A percentile compares a stretch with the other conserved stretches of the same genome.
These are phyloP conservation scores for Drosophila imparisetae DNA, from an alignment of 2,888 invertebrate species.

Conservation along the genomic window DNA sequence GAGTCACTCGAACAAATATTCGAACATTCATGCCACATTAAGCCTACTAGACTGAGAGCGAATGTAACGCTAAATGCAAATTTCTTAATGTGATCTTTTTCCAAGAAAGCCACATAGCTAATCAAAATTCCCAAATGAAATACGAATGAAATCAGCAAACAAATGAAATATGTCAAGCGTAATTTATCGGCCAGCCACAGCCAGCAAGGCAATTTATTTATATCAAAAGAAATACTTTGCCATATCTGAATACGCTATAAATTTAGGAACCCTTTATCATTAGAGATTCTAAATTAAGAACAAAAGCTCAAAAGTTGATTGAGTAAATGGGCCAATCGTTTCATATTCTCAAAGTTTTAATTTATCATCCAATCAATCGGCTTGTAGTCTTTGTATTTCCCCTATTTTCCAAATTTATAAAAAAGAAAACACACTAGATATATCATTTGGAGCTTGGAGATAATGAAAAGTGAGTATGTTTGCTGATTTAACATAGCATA, in stretches of 20 bases:
- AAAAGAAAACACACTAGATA: not conserved
- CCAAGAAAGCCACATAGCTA: constrained; percentile 31
- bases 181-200: constrained; percentile 17
- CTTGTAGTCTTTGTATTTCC: not conserved
- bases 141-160: constrained; percentile 3
- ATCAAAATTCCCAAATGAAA: constrained; percentile 29
- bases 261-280: constrained; percentile 24
- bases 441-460: not conserved
- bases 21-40: not conserved
- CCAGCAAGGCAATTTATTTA: constrained; percentile 20
- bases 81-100: constrained; percentile 44
- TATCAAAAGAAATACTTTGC: constrained; percentile 11
- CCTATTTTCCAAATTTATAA: not conserved
- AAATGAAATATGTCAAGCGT: constrained; percentile 34
- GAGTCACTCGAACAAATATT: constrained; percentile 12
- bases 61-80: constrained; percentile 40
- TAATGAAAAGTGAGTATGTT: not conserved
- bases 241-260: constrained; percentile 24
- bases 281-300: constrained; percentile 18
- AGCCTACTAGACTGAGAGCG: constrained; percentile 24
- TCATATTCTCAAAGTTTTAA: not conserved
- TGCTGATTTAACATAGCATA: constrained; percentile 16
- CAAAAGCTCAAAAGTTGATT: constrained; percentile 10
- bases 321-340: constrained; percentile 4
- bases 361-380: constrained; percentile 25